Conservation (phyloP, 2,888 invertebrate genomes). For the Hydriomena furcata region DNA sequence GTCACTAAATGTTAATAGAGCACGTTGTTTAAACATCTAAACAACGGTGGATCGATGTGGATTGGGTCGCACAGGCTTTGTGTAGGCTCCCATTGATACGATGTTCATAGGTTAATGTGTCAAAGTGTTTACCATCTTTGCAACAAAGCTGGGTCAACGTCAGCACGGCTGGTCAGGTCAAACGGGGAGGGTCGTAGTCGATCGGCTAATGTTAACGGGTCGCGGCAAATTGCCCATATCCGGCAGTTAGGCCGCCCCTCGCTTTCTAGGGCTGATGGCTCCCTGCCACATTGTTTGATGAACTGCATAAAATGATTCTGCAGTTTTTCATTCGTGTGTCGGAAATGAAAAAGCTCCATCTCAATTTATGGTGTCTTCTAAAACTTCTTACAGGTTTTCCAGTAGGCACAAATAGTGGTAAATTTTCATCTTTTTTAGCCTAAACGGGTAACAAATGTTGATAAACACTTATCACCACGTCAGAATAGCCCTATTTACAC, state of each 20-base stretch:
- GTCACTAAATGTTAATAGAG: constrained; percentile 5
- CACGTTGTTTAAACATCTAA: neutral
- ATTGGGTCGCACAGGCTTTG: neutral
- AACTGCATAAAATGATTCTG: no score
- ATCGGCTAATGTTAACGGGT: constrained; percentile 14
- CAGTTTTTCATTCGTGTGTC: no score
- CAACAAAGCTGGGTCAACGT: constrained; percentile 6
- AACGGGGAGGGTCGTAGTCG: constrained; percentile 8
- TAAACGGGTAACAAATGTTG: no score
- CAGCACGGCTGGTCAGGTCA: constrained; percentile 4
- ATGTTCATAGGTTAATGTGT: constrained; percentile 14
- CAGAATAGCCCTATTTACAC: no score
- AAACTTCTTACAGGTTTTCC: no score
- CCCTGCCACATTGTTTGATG: neutral
- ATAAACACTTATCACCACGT: no score
- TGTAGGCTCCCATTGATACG: constrained; percentile 2
- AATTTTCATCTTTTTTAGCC: no score
- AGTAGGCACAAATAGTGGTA: no score
- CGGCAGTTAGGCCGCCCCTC: constrained; percentile 7
- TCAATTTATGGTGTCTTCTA: no score
- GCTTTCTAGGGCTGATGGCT: neutral
- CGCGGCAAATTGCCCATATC: constrained; percentile 21
- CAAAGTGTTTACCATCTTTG: constrained; percentile 3
- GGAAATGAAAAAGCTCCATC: no score
- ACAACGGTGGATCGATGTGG: constrained; percentile 2